phyloP scores from a whole-genome alignment of 2,113 vertebrate species.

The Microtus oregoni region DNA sequence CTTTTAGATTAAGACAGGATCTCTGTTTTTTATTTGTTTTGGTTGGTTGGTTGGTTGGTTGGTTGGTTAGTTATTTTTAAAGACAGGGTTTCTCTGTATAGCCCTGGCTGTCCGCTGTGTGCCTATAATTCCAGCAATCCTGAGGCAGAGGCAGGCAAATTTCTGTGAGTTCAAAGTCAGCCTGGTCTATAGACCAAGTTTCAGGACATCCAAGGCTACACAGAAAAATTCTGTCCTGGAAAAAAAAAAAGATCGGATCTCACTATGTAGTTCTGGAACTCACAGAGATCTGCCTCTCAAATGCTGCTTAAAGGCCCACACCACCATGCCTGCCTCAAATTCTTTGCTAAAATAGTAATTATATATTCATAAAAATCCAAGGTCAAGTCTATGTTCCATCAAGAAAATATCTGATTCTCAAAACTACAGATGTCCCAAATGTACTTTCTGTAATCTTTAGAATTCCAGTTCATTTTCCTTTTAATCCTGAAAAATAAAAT shows the following conservation, averaged over 20 bases:
- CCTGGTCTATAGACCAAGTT: not conserved
- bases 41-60: not conserved
- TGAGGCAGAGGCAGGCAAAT: not conserved
- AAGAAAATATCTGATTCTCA: constrained; percentile 6
- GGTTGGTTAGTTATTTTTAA: not conserved
- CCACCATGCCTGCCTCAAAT: not conserved
- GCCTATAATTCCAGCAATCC: not conserved
- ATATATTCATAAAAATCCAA: not conserved
- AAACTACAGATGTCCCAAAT: not conserved
- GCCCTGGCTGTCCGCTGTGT: not conserved
- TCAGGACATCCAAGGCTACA: not conserved
- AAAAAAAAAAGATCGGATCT: not conserved
- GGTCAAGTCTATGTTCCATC: not conserved
- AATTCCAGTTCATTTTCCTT: not conserved
- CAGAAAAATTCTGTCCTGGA: not conserved
- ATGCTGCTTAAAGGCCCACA: not conserved
- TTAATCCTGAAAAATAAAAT: not conserved
- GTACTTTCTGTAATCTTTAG: not conserved
- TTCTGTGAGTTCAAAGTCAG: not conserved
- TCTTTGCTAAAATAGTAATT: constrained; percentile 31
- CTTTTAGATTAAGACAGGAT: not conserved
- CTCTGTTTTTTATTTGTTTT: not conserved
- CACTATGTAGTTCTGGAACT: not conserved
- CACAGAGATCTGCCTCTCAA: not conserved
- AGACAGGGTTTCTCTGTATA: not conserved